phyloP scores from a whole-genome alignment of 2,113 vertebrate species.

The Perca fluviatilis region DNA sequence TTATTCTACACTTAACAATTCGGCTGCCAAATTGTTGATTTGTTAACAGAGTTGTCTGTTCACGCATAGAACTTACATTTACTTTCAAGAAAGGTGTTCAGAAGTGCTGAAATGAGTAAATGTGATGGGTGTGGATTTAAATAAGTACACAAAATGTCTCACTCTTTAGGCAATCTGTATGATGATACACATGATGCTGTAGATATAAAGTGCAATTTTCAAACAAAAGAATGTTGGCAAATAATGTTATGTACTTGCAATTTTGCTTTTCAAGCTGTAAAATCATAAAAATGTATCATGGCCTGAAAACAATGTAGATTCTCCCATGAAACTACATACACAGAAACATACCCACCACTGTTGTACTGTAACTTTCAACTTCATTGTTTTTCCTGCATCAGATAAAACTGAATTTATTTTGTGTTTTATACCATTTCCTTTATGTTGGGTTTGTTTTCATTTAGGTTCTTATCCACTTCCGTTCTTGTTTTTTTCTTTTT shows the following conservation, averaged over 20 bases:
- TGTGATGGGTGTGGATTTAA: background rate
- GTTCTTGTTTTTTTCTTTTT: background rate
- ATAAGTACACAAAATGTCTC: background rate
- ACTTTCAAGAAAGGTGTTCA: slow-evolving; percentile 12
- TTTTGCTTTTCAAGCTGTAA: background rate
- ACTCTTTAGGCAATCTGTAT: background rate
- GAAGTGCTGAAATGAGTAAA: background rate
- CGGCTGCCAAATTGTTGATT: slow-evolving; percentile 41
- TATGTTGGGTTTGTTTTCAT: background rate
- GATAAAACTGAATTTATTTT: background rate
- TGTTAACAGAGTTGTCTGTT: slow-evolving; percentile 28
- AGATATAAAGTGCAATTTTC: background rate
- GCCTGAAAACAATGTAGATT: background rate
- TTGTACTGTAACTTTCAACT: no score
- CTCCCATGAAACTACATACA: background rate
- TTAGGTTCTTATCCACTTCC: background rate
- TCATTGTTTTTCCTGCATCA: background rate
- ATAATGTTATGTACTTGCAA: background rate
- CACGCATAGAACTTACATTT: background rate
- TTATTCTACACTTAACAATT: slow-evolving; percentile 24
- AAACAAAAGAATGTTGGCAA: background rate
- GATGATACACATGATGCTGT: background rate
- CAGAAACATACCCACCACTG: background rate
- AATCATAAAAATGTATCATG: background rate
- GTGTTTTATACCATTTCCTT: background rate